Base-by-base conservation (phyloP, 2,888 invertebrate genomes). In the Tenthredo notha region DNA sequence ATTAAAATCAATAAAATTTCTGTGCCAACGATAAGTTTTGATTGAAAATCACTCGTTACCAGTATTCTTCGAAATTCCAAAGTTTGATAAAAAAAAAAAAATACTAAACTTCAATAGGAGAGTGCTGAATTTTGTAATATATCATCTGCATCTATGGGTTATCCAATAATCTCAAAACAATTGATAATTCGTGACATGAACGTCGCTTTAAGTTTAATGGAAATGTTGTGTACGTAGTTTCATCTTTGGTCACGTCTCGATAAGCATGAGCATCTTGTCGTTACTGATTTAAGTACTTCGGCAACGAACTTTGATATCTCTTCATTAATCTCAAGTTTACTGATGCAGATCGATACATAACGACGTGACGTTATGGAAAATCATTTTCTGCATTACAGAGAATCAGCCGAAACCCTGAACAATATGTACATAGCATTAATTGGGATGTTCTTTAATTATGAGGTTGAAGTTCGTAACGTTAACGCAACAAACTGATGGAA, bases 261-360 rank as follows among this genome's bases (percentile, higher is more conserved):
- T 37, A 43, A 84, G 75, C 70, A 61, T 74, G 74, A 43, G 43
- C 74, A 74, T 25, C 85, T 72, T 84, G 77, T 78, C 72, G 74
- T 47, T 40, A 40, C 70, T 72, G 50, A 75, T 72, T 67, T 43
- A 74, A 40, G 74, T 74, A 74, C 43, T n/a, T 43, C 40, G 18
- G 6, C 54, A 37, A 58, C 84, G 58, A 84, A 86, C 84, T 87
- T 87, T 72, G 84, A 87, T 89, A 89, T 89, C 88, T 85, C 85
- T 43, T 86, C 88, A 87, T 89, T 87, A 88, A 89, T 90, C 88
- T 87, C 58, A 86, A 87, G 87, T 88, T 87, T 88, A 74, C 18
- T 21, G 40, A 40, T 74, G 37, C 15, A 67, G 33, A 43, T 74
- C 40, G 74, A 74, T 74, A 21, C 18, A 5, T 74, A 74, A 40